Base-by-base conservation (phyloP, 2,888 invertebrate species). In the Eretmocerus hayati region DNA sequence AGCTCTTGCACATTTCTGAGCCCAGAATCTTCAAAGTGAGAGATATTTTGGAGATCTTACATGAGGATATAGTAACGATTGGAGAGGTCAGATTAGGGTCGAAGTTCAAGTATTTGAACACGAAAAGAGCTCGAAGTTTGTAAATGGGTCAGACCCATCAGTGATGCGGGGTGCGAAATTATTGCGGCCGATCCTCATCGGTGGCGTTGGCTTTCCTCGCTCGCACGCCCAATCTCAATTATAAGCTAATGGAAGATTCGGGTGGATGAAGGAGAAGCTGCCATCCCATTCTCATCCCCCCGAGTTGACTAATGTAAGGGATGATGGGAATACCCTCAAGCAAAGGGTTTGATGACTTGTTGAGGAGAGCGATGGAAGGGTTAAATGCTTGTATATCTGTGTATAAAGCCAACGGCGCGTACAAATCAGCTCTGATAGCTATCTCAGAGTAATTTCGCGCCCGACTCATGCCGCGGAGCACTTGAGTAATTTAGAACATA, bases 401-500 rank as follows among this genome's bases (percentile, higher is more conserved):
- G n/a, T n/a, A n/a, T n/a, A n/a, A n/a, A n/a, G n/a, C n/a, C n/a
- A 32, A 19, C 41, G 19, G 31, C 36, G 41, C 33, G 41, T n/a
- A n/a, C n/a, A n/a, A n/a, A n/a, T n/a, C n/a, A n/a, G n/a, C 35
- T 39, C 48, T 46, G 37, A 43, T 46, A 41, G 43, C 46, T 49
- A 52, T 52, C 48, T 46, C 11, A 36, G 49, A 43, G 52, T 52
- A 52, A 52, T 46, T 52, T 52, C 48, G 49, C 46, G 40, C 46
- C 40, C 21, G 30, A 21, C 40, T 40, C 45, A 18, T 16, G 41
- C n/a, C n/a, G n/a, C n/a, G 46, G 22, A 41, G 48, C 46, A 49
- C 42, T 52, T 52, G 48, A 52, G 48, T 46, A 46, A 52, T 52
- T 52, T 52, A 22, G 46, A n/a, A n/a, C n/a, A n/a, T n/a, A n/a